A percentile compares a stretch with the other conserved stretches of the same genome.
Evolutionary conservation across 2,113 vertebrate species (phyloP).

Genomic region (Bos javanicus): DNA sequence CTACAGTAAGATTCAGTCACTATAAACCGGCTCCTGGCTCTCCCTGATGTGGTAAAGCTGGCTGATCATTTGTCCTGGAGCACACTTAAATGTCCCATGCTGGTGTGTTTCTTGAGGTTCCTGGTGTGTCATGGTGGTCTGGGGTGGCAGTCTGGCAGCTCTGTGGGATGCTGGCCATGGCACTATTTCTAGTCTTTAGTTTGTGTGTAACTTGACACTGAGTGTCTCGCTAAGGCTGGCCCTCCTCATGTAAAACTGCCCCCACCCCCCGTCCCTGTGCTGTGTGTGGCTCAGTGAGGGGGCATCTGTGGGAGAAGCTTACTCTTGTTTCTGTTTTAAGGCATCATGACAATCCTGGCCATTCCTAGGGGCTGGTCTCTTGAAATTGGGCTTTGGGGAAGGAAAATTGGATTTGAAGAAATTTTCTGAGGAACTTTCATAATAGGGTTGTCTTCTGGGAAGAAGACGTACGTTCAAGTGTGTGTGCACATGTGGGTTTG

Average conservation of each 20-base stretch:
- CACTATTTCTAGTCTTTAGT: background rate
- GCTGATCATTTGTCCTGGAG: background rate
- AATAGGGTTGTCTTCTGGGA: background rate
- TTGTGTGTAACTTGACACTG: background rate
- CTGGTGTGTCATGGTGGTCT: background rate
- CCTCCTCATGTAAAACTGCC: accelerated
- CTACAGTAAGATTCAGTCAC: background rate
- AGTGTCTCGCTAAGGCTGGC: background rate
- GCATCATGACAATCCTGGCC: background rate
- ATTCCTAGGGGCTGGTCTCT: background rate
- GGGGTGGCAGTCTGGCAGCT: background rate
- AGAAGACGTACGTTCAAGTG: background rate
- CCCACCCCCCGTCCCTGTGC: accelerated
- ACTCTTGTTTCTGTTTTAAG: background rate
- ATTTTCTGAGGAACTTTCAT: background rate
- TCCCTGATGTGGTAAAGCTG: background rate
- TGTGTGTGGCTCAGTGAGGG: background rate
- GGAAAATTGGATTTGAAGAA: background rate
- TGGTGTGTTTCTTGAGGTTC: too few species aligned
- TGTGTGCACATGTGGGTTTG: background rate
- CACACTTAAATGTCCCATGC: accelerated
- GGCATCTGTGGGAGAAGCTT: background rate
- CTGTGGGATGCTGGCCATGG: accelerated
- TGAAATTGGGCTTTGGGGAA: background rate
- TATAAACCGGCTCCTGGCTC: background rate